Evolutionary conservation across 30 jellyfish, hydroid and myxozoan genomes (phyloP), one percentile per base, ranked within the genome.

Genomic region (Mastigias papua): DNA sequence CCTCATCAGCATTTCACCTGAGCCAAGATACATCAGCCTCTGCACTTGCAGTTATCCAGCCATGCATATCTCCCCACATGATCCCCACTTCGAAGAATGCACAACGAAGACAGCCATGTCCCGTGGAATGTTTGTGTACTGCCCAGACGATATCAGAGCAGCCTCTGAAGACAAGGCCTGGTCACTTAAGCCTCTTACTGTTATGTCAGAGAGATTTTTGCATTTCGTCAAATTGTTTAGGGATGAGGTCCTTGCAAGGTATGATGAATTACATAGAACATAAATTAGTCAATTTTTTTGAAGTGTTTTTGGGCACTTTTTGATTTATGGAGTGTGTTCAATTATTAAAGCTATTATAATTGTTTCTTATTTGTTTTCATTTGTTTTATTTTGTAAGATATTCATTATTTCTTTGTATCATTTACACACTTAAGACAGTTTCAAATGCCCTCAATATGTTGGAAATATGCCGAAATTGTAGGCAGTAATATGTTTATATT

Each of bases 21-120:
- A 81, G 72, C 91, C 91, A 27, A 81, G 34, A 25, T 81, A 81
- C 78, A 25, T 81, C 83, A 80, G 90, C 71, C 63, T 80, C 19
- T 80, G 90, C 77, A 81, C 91, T 0, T 66, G 84, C 91, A 67
- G 64, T 63, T 81, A 81, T 73, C 91, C 91, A 81, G 84, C 91
- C 30, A 66, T 68, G 66, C 79, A 81, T 69, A 81, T 81, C 33
- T 66, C 84, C 34, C 91, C 91, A 9, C 84, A 81, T 34, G 91
- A 81, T 58, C 60, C 84, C n/a, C 91, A 81, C 49, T 81, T 81
- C 68, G 91, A 81, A 19, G 91, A 81, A 49, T 81, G 91, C 84
- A 68, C 91, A 29, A 68, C 84, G 61, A 81, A 81, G 62, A 81
- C 84, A 9, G 84, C 84, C 60, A 81, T 81, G 91, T 81, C 91